Evolutionary conservation across 92 coral and sea anemone species (phyloP).

Genomic region (Siderastrea radians): DNA sequence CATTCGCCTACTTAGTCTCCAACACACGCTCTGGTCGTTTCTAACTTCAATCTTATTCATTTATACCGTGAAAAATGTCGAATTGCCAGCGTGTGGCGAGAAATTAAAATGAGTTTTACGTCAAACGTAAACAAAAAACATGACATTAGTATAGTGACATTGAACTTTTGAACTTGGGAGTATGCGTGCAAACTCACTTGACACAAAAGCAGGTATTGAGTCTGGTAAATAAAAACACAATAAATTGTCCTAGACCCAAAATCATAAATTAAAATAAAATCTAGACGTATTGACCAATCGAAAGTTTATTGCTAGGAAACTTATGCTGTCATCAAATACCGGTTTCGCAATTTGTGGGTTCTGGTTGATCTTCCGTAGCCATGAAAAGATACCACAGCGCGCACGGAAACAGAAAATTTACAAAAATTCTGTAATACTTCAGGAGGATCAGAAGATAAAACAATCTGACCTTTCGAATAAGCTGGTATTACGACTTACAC

Average conservation of each 20-base stretch:
- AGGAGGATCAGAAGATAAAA: not conserved
- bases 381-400: not conserved
- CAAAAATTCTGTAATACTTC: not conserved
- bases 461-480: not conserved
- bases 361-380: not conserved
- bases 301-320: slow-evolving; percentile 25
- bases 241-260: not conserved
- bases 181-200: not conserved
- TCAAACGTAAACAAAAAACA: slow-evolving; percentile 8
- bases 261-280: slow-evolving; percentile 1
- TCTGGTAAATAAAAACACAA: not conserved
- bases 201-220: slow-evolving; percentile 17
- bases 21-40: not conserved
- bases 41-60: not conserved
- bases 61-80: not conserved
- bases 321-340: not conserved
- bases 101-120: not conserved
- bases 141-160: not conserved
- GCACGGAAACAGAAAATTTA: not conserved
- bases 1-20: not conserved
- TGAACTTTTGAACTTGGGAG: slow-evolving; percentile 27
- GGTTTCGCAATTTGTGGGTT: not conserved
- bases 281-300: not conserved
- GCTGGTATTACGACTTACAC: not conserved
- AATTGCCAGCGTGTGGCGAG: slow-evolving; percentile 19